Evolutionary conservation across 2,888 invertebrate species (phyloP), one percentile per base, ranked within the genome.

Genomic region (Microchrysa polita): DNA sequence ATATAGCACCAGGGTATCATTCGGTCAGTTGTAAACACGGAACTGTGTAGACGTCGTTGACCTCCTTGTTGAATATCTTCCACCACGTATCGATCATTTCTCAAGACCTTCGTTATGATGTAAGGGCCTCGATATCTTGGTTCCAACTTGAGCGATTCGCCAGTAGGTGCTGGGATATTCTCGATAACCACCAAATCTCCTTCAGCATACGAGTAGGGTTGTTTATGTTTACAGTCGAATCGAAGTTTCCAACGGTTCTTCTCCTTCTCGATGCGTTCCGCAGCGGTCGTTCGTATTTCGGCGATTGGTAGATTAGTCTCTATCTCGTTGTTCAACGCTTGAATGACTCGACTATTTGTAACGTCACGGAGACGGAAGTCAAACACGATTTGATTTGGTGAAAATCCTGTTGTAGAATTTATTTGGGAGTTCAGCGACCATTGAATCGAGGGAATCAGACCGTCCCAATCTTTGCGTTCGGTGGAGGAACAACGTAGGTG

Each of bases 11-110:
- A 79, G 2, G 72, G 76, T 59, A 78, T 78, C 40, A 78, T 52
- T n/a, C 76, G 76, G 60, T 78, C 77, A 2, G 76, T 74, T 44
- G 77, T 67, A 52, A 76, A 77, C 4, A 77, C 73, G 0, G 77
- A 79, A 7, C 27, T 34, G 7, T 34, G 7, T 34, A 2, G 27
- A 34, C 27, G 27, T 34, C 27, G 27, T 2, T 2, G 2, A 7
- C 7, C 7, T 34, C 27, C 27, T 34, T 34, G 27, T 2, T 34
- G 4, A 34, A 34, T 34, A 34, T 80, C 79, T 71, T 74, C 73
- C 18, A 80, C n/a, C 1, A 78, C 57, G 48, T 80, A 79, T 1
- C 79, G 71, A 52, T 80, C 78, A 27, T 76, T 75, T 9, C 72
- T 55, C 16, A 79, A 72, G 0, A 67, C 76, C 67, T 76, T 69